Evolutionary conservation across 2,113 vertebrate genomes (phyloP), one percentile per base, ranked within the genome.

Genomic region (Alaudala cheleensis): DNA sequence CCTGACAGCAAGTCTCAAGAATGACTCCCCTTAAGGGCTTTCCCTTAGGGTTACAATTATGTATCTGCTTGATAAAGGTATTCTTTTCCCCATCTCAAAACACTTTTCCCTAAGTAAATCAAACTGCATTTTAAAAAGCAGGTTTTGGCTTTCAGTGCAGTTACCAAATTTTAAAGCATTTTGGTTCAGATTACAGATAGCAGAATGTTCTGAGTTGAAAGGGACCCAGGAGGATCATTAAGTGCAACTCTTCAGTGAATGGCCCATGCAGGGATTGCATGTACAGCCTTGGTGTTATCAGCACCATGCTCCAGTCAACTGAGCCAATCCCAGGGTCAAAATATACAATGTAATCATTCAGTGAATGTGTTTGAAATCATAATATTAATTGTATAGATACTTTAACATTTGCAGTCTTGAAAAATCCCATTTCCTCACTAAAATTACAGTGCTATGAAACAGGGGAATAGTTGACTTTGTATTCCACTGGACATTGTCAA

Each of bases 41-140:
- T 51, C 70, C 42, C 51, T 44, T 60, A 44, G 31, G 29, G 40
- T 56, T 47, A 15, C 28, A 10, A 8, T 67, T 60, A 14, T 28
- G 1, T 28, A 53, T n/a, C 39, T 69, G 15, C 53, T 61, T 1
- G 0, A 45, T 39, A 37, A 45, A 54, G 19, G 0, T 69, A 2
- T 86, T 69, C 26, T 69, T 77, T 53, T 45, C 37, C 9, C 33
- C 37, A 37, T 37, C 37, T 44, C 31, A 26, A 6, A 76, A 37
- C 67, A 6, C 37, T 33, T 77, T 10, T 31, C 25, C 17, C 6
- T 12, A 12, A 51, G 61, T 37, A 44, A 67, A 60, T 77, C 33
- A 33, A 51, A 15, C 7, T 33, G 22, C 45, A 15, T 60, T 77
- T 77, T 44, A 14, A 58, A 71, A 67, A 44, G 5, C 23, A 28